phyloP scores from a whole-genome alignment of 2,888 invertebrate genomes.

The Tenthredo scrophulariae region DNA sequence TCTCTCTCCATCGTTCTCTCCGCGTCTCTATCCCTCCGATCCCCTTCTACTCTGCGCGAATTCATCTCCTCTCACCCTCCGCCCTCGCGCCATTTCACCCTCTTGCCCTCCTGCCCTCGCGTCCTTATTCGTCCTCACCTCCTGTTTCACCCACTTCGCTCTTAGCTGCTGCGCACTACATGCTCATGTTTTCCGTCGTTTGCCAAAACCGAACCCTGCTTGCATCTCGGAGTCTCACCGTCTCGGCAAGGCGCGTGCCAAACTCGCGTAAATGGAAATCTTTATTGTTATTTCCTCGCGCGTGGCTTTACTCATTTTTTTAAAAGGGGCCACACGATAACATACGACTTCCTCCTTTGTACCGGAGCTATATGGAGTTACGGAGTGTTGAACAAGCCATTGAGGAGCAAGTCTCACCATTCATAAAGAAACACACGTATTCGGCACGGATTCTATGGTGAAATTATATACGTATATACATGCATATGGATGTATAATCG shows the following conservation, averaged over 20 bases:
- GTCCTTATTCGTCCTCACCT: slow-evolving; percentile 34
- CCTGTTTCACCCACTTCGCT: slow-evolving; percentile 37
- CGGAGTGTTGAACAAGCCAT: neutral
- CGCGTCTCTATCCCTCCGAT: slow-evolving; percentile 25
- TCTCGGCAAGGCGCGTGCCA: slow-evolving; percentile 16
- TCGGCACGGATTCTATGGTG: neutral
- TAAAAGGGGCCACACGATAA: slow-evolving; percentile 19
- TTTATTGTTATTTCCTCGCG: slow-evolving; percentile 26
- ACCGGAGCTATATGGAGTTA: neutral
- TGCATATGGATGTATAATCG: neutral
- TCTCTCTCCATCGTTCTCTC: slow-evolving; percentile 33
- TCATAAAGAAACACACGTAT: neutral
- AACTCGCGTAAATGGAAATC: slow-evolving; percentile 20
- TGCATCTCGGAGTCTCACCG: neutral
- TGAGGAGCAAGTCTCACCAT: neutral
- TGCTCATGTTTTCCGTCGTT: slow-evolving; percentile 8
- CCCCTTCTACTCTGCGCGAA: slow-evolving; percentile 49
- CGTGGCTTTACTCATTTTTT: slow-evolving; percentile 12
- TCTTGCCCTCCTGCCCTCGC: neutral
- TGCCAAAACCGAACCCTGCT: slow-evolving; percentile 25
- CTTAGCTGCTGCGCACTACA: slow-evolving; percentile 49
- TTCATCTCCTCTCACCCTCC: slow-evolving; percentile 35
- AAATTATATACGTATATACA: neutral
- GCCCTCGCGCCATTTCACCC: slow-evolving; percentile 7
- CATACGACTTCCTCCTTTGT: slow-evolving; percentile 2